phyloP scores from a whole-genome alignment of 2,888 invertebrate species.

The Rhorus exstirpatorius region DNA sequence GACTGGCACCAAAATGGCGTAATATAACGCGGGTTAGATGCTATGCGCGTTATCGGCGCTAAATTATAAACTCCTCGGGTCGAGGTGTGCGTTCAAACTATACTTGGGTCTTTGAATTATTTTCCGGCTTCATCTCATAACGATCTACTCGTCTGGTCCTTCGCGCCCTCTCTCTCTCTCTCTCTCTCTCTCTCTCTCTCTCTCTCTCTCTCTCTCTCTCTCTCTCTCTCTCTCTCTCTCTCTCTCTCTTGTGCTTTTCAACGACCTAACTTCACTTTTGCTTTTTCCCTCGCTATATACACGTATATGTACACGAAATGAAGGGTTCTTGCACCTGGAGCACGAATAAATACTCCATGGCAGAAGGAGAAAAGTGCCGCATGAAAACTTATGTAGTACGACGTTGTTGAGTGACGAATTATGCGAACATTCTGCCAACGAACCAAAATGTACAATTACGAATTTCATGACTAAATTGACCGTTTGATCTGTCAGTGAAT shows the following conservation, averaged over 20 bases:
- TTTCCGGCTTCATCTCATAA: slow-evolving; percentile 65
- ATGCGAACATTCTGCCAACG: neutral
- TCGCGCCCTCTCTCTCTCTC: slow-evolving; percentile 6
- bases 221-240: slow-evolving; percentile 20
- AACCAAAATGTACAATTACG: slow-evolving; percentile 27
- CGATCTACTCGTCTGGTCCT: slow-evolving; percentile 46
- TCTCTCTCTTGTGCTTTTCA: slow-evolving; percentile 31
- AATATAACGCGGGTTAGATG: slow-evolving; percentile 39
- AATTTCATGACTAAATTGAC: neutral
- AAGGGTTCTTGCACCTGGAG: slow-evolving; percentile 22
- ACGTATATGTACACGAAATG: slow-evolving; percentile 13
- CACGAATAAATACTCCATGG: slow-evolving; percentile 38
- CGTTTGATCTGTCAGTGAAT: slow-evolving; percentile 14
- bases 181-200: slow-evolving; percentile 1
- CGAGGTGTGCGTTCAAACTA: slow-evolving; percentile 20
- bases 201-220: too few species aligned
- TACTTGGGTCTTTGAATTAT: slow-evolving; percentile 60
- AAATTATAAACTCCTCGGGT: slow-evolving; percentile 67
- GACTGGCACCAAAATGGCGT: slow-evolving; percentile 27
- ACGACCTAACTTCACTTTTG: slow-evolving; percentile 54
- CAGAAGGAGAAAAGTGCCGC: neutral
- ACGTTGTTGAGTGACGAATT: slow-evolving; percentile 43
- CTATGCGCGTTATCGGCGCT: slow-evolving; percentile 66
- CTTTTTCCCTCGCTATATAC: slow-evolving; percentile 23
- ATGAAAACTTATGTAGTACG: slow-evolving; percentile 54